phyloP scores from a whole-genome alignment of 2,797 vertebrate genomes.

The Spheniscus humboldti region DNA sequence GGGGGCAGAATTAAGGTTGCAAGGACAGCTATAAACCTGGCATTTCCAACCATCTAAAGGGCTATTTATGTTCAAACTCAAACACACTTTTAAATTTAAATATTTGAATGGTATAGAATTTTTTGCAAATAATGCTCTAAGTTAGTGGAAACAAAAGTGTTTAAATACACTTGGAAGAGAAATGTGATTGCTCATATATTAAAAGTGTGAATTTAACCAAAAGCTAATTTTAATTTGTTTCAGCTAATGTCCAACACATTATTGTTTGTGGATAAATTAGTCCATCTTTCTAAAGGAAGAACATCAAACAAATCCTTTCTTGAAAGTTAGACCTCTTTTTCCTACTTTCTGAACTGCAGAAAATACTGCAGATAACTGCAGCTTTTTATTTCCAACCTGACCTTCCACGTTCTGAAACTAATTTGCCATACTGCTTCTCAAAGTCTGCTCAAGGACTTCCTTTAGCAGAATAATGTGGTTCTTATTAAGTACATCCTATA shows the following conservation, averaged over 20 bases:
- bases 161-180: not conserved
- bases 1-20: slow-evolving; percentile 40
- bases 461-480: slow-evolving; percentile 86
- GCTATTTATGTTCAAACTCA: not conserved
- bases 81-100: not conserved
- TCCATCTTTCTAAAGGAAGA: not conserved
- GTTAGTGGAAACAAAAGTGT: not conserved
- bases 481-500: slow-evolving; percentile 89
- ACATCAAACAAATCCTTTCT: slow-evolving; percentile 2
- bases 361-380: slow-evolving; percentile 61
- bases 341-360: slow-evolving; percentile 55
- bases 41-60: not conserved
- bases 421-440: slow-evolving; percentile 81
- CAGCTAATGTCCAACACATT: not conserved
- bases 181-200: not conserved
- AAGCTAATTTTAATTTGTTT: not conserved
- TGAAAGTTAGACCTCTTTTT: slow-evolving; percentile 1
- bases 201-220: not conserved
- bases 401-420: slow-evolving; percentile 82
- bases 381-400: slow-evolving; percentile 76
- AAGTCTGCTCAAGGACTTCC: slow-evolving; percentile 85
- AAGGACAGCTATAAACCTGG: slow-evolving; percentile 13
- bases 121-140: not conserved
- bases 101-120: not conserved
- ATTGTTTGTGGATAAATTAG: not conserved